Evolutionary conservation across 1,140 invertebrate genomes (phyloP).

Genomic region (Alviniconcha marisindica): DNA sequence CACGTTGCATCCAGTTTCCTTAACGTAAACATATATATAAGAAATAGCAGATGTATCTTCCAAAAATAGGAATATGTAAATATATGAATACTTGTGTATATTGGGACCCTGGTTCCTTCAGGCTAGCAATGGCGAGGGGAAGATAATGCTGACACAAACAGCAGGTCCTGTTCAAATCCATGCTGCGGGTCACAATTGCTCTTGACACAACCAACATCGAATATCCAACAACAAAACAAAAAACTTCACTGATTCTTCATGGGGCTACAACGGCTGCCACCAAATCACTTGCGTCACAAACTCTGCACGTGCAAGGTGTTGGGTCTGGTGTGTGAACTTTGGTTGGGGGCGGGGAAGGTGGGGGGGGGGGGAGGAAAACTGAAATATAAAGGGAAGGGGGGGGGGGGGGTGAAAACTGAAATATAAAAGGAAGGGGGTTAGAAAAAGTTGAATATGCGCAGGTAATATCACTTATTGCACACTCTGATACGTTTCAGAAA

Average conservation of each 20-base stretch:
- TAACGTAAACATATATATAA: conserved; percentile 52
- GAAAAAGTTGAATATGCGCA: background rate
- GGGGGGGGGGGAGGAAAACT: too few species aligned
- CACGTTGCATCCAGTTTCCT: conserved; percentile 53
- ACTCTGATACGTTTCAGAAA: conserved; percentile 1
- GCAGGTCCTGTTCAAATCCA: conserved; percentile 25
- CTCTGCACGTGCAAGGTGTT: too few species aligned
- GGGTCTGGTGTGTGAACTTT: background rate
- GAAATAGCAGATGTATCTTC: conserved; percentile 54
- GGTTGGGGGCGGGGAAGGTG: background rate
- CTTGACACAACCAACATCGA: background rate
- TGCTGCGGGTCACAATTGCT: background rate
- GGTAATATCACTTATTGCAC: conserved; percentile 23
- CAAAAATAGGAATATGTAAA: conserved; percentile 57
- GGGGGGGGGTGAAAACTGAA: too few species aligned
- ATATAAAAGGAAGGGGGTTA: too few species aligned
- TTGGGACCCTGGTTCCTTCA: conserved; percentile 40
- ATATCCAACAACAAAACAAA: background rate
- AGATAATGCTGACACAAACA: conserved; percentile 37
- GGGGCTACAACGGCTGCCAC: background rate
- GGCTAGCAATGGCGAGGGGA: conserved; percentile 31
- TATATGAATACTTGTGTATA: conserved; percentile 57
- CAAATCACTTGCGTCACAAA: too few species aligned
- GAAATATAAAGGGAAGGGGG: too few species aligned
- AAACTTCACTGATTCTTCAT: background rate